A percentile compares a stretch with the other conserved stretches of the same genome.
Conservation (phyloP, 2,113 vertebrate species). For the Chlorodrepanis virens region DNA sequence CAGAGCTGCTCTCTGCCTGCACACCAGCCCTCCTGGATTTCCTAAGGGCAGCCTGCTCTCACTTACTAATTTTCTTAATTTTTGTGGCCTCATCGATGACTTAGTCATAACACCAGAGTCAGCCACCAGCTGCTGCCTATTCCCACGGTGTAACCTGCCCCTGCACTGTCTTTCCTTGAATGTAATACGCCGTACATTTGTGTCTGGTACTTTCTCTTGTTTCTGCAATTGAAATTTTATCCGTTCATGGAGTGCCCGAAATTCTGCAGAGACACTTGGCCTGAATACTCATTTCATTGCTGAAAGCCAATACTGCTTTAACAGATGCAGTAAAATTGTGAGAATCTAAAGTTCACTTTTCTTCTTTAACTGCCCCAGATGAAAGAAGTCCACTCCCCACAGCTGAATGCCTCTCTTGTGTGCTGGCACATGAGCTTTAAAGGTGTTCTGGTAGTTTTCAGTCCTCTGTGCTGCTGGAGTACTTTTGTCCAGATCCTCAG, state of each 20-base stretch:
- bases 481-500: slow-evolving; percentile 13
- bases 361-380: slow-evolving; percentile 43
- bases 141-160: slow-evolving; percentile 63
- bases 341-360: slow-evolving; percentile 45
- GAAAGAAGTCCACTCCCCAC: slow-evolving; percentile 2
- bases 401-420: background rate
- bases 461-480: background rate
- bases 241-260: slow-evolving; percentile 30
- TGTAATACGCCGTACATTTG: slow-evolving; percentile 18
- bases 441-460: slow-evolving; percentile 61
- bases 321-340: slow-evolving; percentile 59
- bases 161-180: slow-evolving; percentile 15
- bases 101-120: background rate
- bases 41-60: background rate
- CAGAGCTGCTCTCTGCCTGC: background rate
- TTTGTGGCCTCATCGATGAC: background rate
- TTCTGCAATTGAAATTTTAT: slow-evolving; percentile 62
- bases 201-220: slow-evolving; percentile 57
- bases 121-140: slow-evolving; percentile 52
- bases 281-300: slow-evolving; percentile 33
- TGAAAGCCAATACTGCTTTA: slow-evolving; percentile 64
- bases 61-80: background rate
- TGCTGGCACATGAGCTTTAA: slow-evolving; percentile 26
- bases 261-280: slow-evolving; percentile 63
- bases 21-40: background rate